phyloP scores from a whole-genome alignment of 2,888 invertebrate genomes.

The Xestoiulus laeticollis region DNA sequence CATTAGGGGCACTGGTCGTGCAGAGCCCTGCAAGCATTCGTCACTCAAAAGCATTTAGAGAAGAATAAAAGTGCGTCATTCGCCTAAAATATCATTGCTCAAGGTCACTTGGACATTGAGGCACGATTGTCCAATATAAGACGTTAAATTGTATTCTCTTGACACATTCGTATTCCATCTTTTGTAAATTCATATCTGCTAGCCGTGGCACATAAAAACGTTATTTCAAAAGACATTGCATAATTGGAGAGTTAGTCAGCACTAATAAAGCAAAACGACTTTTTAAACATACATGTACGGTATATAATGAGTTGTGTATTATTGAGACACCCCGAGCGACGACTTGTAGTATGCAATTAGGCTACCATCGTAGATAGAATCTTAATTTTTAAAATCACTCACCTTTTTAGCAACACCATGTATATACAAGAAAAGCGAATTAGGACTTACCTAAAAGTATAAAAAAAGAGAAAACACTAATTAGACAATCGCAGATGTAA shows the following conservation, averaged over 20 bases:
- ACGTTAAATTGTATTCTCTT: not conserved
- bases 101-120: not conserved
- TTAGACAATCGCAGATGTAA: not conserved
- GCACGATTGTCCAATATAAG: not conserved
- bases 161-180: not conserved
- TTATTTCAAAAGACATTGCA: constrained; percentile 1
- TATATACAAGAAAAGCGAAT: not conserved
- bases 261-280: not conserved
- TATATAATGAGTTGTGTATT: not conserved
- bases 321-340: not conserved
- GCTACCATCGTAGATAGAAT: not conserved
- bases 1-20: not conserved
- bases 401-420: not conserved
- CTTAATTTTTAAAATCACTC: not conserved
- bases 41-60: not conserved
- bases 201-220: not conserved
- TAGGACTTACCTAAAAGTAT: not conserved
- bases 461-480: not conserved
- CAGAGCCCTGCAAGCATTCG: not conserved
- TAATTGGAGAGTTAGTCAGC: not conserved
- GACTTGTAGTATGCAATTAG: not conserved
- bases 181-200: not conserved
- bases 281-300: not conserved
- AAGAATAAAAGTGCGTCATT: not conserved
- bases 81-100: not conserved